These are phyloP conservation scores for Diplodus sargus DNA, from an alignment of 2,797 vertebrate species.

Conservation along the genomic window DNA sequence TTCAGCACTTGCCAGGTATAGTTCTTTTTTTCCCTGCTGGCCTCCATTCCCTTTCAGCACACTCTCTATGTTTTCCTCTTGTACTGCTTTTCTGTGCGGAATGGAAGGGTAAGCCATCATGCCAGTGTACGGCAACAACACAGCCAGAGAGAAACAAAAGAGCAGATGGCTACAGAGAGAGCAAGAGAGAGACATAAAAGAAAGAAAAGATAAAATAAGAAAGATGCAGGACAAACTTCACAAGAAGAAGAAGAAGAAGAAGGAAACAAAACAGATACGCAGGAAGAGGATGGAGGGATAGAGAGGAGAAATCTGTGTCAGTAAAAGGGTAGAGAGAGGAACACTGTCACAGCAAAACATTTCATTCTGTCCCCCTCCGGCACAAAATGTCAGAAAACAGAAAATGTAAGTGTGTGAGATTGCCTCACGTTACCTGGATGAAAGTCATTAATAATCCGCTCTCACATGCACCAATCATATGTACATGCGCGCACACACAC, in stretches of 20 bases:
- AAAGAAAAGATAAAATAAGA: conserved; percentile 67
- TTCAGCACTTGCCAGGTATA: conserved; percentile 36
- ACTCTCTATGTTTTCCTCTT: conserved; percentile 39
- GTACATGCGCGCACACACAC: conserved; percentile 24
- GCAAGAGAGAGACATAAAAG: conserved; percentile 61
- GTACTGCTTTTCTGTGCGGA: conserved; percentile 50
- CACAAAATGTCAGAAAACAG: conserved; percentile 58
- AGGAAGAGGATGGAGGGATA: conserved; percentile 30
- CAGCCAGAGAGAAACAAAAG: conserved; percentile 67
- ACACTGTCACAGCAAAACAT: conserved; percentile 60
- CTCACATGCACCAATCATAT: conserved; percentile 14
- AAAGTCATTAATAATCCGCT: conserved; percentile 58
- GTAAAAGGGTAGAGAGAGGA: conserved; percentile 61
- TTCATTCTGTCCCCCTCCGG: conserved; percentile 60
- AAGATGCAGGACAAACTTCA: conserved; percentile 57
- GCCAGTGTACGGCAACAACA: conserved; percentile 49
- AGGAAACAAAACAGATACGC: conserved; percentile 48
- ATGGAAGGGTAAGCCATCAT: conserved; percentile 56
- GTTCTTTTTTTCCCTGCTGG: conserved; percentile 29
- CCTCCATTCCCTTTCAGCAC: conserved; percentile 22
- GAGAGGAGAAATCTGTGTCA: conserved; percentile 51
- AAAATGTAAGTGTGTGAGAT: conserved; percentile 50
- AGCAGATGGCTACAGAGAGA: conserved; percentile 68
- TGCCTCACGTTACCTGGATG: conserved; percentile 60
- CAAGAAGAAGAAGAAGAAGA: neutral